These are phyloP conservation scores for Megaleporinus macrocephalus DNA, from an alignment of 2,113 vertebrate genomes.

Conservation along the genomic window DNA sequence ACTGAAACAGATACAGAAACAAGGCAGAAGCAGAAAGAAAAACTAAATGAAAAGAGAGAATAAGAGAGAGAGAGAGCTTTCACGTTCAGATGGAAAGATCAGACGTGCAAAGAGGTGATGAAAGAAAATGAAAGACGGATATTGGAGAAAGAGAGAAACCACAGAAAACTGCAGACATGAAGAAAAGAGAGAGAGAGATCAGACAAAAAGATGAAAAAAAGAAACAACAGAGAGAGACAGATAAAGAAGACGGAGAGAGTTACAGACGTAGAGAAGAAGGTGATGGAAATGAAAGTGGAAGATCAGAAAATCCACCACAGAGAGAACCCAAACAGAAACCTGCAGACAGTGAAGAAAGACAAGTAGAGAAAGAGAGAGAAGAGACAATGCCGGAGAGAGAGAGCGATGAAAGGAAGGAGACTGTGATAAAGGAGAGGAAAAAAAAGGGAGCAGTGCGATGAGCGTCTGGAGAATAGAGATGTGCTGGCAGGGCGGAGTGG, in stretches of 20 bases:
- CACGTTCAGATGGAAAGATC: background rate
- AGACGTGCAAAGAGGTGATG: background rate
- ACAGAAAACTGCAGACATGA: background rate
- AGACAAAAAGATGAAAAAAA: too few relatives aligned
- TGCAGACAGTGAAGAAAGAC: background rate
- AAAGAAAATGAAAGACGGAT: too few relatives aligned
- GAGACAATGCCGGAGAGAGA: background rate
- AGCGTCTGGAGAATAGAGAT: conserved; percentile 39
- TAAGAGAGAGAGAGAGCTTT: background rate
- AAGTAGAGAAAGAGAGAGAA: background rate
- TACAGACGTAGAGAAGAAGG: too few relatives aligned
- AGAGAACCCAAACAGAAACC: background rate
- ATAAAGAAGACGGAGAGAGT: background rate
- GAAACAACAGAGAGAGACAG: too few relatives aligned
- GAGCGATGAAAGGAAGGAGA: conserved; percentile 9
- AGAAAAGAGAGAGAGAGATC: background rate
- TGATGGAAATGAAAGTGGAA: too few relatives aligned
- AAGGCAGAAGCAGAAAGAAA: too few relatives aligned
- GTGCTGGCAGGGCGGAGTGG: conserved; percentile 39
- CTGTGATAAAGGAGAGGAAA: conserved; percentile 23
- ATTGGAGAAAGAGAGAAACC: too few relatives aligned
- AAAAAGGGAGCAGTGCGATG: conserved; percentile 17
- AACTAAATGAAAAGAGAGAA: background rate
- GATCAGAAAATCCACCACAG: too few relatives aligned
- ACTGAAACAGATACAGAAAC: too few relatives aligned